These are phyloP conservation scores for Trogon melanurus DNA, from an alignment of 2,113 vertebrate genomes.

Conservation along the genomic window DNA sequence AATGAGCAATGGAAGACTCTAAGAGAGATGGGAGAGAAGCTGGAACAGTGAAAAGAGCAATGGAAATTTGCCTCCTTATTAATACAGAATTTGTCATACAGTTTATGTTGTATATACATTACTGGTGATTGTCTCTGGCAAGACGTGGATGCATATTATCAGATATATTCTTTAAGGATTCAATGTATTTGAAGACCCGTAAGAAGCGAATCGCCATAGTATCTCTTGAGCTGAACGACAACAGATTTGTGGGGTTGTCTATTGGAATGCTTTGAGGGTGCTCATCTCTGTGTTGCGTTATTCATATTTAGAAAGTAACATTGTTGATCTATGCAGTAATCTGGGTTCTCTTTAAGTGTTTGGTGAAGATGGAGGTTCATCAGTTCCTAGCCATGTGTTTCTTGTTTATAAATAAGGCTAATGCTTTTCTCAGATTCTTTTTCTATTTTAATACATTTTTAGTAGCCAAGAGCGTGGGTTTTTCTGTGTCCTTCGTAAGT, in stretches of 20 bases:
- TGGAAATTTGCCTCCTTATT: neutral
- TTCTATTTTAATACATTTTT: neutral
- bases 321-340: neutral
- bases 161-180: neutral
- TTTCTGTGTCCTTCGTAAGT: neutral
- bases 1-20: neutral
- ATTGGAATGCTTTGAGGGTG: fast-evolving
- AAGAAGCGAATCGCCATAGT: neutral
- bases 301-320: neutral
- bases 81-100: neutral
- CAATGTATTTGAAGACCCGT: neutral
- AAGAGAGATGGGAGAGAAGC: neutral
- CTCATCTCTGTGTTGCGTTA: fast-evolving
- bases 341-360: neutral
- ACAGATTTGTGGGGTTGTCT: neutral
- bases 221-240: neutral
- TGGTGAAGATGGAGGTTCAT: neutral
- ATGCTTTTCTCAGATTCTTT: neutral
- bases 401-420: neutral
- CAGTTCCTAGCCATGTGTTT: neutral
- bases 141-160: neutral
- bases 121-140: neutral
- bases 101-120: fast-evolving
- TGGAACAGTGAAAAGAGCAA: neutral
- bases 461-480: neutral